A percentile compares a stretch with the other conserved stretches of the same genome.
phyloP scores from a whole-genome alignment of 2,113 vertebrate genomes.

The Syrmaticus mikado region DNA sequence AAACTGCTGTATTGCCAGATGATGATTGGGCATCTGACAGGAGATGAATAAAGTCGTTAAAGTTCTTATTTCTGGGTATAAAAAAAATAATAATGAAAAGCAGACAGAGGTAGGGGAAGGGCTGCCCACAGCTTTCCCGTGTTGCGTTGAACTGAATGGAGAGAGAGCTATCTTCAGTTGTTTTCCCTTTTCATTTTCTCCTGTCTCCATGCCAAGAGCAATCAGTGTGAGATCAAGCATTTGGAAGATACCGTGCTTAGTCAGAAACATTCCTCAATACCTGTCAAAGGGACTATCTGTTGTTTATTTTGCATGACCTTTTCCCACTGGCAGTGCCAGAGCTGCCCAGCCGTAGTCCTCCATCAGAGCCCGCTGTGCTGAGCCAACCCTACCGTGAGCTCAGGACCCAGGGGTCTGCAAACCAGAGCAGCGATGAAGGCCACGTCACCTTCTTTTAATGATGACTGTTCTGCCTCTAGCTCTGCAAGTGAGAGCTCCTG shows the following conservation, averaged over 20 bases:
- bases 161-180: background rate
- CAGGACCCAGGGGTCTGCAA: background rate
- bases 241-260: background rate
- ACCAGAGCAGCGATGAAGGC: background rate
- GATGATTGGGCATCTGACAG: conserved; percentile 35
- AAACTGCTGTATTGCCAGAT: conserved; percentile 16
- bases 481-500: background rate
- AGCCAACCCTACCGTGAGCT: background rate
- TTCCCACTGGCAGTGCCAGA: background rate
- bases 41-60: conserved; percentile 53
- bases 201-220: background rate
- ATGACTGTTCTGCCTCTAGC: background rate
- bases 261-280: background rate
- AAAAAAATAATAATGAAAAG: conserved; percentile 45
- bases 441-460: background rate
- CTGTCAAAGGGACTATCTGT: background rate
- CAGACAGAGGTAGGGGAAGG: background rate
- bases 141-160: background rate
- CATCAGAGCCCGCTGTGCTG: background rate
- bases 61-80: conserved; percentile 60
- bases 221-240: background rate
- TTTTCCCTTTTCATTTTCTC: background rate
- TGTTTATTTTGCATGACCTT: background rate
- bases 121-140: background rate
- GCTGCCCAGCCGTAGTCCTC: background rate